phyloP scores from a whole-genome alignment of 2,113 vertebrate genomes.

The Cyrtonyx montezumae region DNA sequence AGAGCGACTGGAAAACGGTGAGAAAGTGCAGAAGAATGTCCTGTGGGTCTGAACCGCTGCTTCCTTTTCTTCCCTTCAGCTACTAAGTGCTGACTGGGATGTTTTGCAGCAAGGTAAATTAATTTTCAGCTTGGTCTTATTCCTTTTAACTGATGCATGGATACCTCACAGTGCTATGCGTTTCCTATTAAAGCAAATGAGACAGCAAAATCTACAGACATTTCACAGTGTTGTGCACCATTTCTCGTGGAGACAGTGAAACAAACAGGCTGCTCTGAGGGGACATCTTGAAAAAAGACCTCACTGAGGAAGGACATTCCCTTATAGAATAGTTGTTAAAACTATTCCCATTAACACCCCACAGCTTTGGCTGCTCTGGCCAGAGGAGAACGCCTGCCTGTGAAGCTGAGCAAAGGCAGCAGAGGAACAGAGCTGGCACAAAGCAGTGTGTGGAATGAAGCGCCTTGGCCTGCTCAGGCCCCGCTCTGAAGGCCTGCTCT shows the following conservation, averaged over 20 bases:
- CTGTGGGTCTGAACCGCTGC: neutral
- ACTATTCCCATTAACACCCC: neutral
- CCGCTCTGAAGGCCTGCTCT: no score
- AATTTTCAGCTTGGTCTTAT: neutral
- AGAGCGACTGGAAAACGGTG: constrained; percentile 45
- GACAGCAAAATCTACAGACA: fast-evolving
- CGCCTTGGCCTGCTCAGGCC: no score
- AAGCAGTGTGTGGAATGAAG: neutral
- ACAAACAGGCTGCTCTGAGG: neutral
- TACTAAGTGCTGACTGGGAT: neutral
- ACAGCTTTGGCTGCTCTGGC: neutral
- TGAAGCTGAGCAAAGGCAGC: neutral
- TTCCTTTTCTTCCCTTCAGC: neutral
- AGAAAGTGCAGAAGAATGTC: constrained; percentile 30
- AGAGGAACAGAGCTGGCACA: neutral
- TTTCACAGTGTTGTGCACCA: neutral
- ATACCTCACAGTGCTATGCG: neutral
- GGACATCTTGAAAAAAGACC: neutral
- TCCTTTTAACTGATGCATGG: neutral
- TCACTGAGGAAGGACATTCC: neutral
- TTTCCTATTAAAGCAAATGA: neutral
- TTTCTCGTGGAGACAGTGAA: neutral
- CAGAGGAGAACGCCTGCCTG: neutral
- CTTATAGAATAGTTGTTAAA: neutral
- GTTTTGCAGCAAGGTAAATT: constrained; percentile 27